Evolutionary conservation across 2,113 vertebrate species (phyloP).

Genomic region (Dicentrarchus labrax): DNA sequence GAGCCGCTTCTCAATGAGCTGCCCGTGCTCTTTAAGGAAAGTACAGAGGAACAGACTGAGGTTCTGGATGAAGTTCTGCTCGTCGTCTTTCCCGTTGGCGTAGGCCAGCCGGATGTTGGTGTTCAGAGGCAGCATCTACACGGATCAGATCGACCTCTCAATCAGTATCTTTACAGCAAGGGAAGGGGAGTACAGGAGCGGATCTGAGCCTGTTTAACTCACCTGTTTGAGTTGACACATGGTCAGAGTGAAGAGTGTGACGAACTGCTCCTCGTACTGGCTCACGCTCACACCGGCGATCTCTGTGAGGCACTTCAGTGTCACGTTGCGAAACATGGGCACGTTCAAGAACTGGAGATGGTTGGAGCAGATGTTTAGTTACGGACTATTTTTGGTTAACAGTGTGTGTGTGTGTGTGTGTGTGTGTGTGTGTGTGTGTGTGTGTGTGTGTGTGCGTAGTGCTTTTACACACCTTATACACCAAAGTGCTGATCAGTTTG

Average conservation of each 20-base stretch:
- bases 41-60: slow-evolving; percentile 99
- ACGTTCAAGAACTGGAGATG: slow-evolving; percentile 94
- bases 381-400: neutral
- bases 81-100: slow-evolving; percentile 97
- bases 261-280: slow-evolving; percentile 98
- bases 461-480: slow-evolving; percentile 92
- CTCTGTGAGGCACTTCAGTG: slow-evolving; percentile 99
- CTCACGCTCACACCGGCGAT: slow-evolving; percentile 98
- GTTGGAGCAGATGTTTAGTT: neutral
- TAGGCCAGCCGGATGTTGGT: slow-evolving; percentile 98
- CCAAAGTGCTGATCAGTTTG: slow-evolving; percentile 98
- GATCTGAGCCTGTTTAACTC: neutral
- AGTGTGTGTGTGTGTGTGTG: neutral
- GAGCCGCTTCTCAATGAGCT: slow-evolving; percentile 96
- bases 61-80: slow-evolving; percentile 99
- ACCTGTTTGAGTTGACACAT: slow-evolving; percentile 99
- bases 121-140: slow-evolving; percentile 98
- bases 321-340: slow-evolving; percentile 99
- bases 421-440: neutral
- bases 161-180: too few relatives aligned
- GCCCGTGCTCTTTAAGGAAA: slow-evolving; percentile 98
- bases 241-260: slow-evolving; percentile 97
- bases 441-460: neutral
- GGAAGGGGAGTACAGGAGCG: neutral
- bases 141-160: neutral